phyloP scores from a whole-genome alignment of 2,113 vertebrate genomes.

The Lonchura striata region DNA sequence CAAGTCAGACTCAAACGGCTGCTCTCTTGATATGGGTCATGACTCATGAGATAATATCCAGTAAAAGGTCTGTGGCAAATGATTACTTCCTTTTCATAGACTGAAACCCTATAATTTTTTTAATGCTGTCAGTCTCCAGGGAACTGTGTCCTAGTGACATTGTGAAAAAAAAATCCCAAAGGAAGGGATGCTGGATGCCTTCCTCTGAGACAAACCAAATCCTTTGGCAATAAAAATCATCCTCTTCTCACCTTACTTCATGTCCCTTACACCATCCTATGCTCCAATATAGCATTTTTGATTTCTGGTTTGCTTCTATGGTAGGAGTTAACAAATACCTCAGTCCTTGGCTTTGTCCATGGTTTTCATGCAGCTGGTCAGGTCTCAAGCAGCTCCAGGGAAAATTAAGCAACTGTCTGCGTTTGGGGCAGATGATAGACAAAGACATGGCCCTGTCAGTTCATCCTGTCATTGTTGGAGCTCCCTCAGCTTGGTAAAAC shows the following conservation, averaged over 20 bases:
- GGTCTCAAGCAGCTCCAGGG: not conserved
- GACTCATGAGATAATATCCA: slow-evolving; percentile 62
- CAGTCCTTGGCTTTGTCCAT: not conserved
- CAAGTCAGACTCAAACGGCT: slow-evolving; percentile 13
- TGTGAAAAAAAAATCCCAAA: not conserved
- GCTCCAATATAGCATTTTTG: not conserved
- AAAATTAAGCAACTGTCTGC: not conserved
- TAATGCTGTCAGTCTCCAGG: slow-evolving; percentile 19
- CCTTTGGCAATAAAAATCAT: not conserved
- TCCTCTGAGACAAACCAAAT: not conserved
- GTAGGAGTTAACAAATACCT: not conserved
- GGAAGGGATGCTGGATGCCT: not conserved
- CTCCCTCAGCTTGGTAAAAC: not conserved
- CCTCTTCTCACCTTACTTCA: not conserved
- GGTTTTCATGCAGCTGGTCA: not conserved
- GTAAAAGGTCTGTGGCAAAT: slow-evolving; percentile 52
- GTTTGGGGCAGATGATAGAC: not conserved
- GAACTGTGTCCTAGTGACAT: not conserved
- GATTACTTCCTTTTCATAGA: slow-evolving; percentile 39
- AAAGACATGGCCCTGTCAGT: not conserved
- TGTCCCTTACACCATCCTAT: not conserved
- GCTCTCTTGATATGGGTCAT: slow-evolving; percentile 48
- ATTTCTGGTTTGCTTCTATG: not conserved
- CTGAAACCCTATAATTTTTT: slow-evolving; percentile 27
- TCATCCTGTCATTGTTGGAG: not conserved